Evolutionary conservation across 2,797 vertebrate genomes (phyloP).

Genomic region (Somateria mollissima): DNA sequence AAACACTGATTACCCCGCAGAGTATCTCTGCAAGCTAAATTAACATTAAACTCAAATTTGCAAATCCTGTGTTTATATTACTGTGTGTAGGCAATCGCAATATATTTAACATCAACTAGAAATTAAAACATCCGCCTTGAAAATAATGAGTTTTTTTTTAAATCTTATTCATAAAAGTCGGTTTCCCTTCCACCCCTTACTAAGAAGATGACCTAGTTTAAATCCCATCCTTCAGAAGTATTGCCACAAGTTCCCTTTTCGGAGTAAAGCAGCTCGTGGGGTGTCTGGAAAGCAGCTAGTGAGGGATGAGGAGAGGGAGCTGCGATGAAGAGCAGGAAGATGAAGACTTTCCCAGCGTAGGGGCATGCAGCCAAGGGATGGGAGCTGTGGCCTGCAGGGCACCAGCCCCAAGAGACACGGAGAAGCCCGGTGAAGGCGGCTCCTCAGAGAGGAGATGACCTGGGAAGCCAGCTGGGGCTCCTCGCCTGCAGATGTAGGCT

Average conservation of each 20-base stretch:
- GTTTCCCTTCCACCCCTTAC: not conserved
- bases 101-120: conserved; percentile 12
- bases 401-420: not conserved
- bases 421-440: not conserved
- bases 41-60: conserved; percentile 37
- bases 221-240: not conserved
- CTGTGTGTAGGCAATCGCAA: not conserved
- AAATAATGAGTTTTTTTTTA: conserved; percentile 23
- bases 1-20: not conserved
- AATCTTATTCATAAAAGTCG: not conserved
- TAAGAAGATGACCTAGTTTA: conserved; percentile 26
- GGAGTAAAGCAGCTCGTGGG: not conserved
- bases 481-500: not conserved
- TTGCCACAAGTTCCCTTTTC: not conserved
- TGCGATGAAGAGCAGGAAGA: not conserved
- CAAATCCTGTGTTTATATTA: conserved; percentile 6
- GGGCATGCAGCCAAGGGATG: not conserved
- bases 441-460: not conserved
- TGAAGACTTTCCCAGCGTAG: not conserved
- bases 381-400: not conserved
- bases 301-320: not conserved
- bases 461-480: not conserved
- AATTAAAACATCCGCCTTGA: not conserved
- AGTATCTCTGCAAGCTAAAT: not conserved
- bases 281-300: not conserved